These are phyloP conservation scores for Panagrolaimus sp. DNA, from an alignment of 1,140 invertebrate genomes.

Conservation along the genomic window DNA sequence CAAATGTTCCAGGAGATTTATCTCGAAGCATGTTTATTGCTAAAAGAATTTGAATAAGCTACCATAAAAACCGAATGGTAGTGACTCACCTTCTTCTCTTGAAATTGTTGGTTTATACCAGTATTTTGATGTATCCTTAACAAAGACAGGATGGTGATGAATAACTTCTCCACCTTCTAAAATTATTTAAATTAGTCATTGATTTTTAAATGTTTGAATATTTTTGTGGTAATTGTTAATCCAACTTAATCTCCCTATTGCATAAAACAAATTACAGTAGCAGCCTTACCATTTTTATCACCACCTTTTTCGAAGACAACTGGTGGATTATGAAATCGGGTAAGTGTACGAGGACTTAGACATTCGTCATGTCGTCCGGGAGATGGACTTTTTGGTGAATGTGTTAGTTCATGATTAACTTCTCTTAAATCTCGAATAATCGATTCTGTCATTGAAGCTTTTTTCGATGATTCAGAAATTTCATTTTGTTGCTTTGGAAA, in stretches of 20 bases:
- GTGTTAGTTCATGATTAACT: not conserved
- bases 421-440: constrained; percentile 1
- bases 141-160: constrained; percentile 82
- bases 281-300: constrained; percentile 29
- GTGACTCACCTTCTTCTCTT: constrained; percentile 76
- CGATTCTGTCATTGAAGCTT: not conserved
- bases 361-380: constrained; percentile 2
- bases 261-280: not conserved
- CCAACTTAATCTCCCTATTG: not conserved
- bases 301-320: constrained; percentile 38
- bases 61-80: too few relatives aligned
- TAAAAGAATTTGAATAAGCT: constrained; percentile 58
- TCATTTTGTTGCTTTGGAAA: too few relatives aligned
- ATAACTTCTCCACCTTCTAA: constrained; percentile 67
- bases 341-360: constrained; percentile 29
- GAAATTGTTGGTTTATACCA: constrained; percentile 96
- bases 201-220: not conserved
- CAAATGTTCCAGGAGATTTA: constrained; percentile 82
- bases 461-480: too few relatives aligned
- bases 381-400: constrained; percentile 1
- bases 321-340: constrained; percentile 44
- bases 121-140: constrained; percentile 80
- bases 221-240: not conserved
- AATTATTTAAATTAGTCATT: constrained; percentile 28
- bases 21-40: constrained; percentile 80